A percentile compares a stretch with the other conserved stretches of the same genome.
These are phyloP conservation scores for Orcinus orca DNA, from an alignment of 2,113 vertebrate genomes.

Conservation along the genomic window DNA sequence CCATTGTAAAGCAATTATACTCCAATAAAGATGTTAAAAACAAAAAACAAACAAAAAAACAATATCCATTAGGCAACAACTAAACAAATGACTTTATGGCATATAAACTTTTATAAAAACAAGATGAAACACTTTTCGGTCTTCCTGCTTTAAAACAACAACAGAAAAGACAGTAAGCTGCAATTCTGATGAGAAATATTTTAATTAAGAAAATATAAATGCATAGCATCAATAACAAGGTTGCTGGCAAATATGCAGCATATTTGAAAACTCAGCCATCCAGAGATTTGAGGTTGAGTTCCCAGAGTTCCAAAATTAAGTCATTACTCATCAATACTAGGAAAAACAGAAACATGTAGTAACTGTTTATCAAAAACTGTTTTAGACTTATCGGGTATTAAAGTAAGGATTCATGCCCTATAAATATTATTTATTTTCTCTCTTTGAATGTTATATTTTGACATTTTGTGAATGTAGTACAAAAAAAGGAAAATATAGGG, in stretches of 20 bases:
- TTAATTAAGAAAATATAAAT: slow-evolving; percentile 38
- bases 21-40: no score
- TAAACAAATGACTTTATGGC: neutral
- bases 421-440: slow-evolving; percentile 18
- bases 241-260: neutral
- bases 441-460: neutral
- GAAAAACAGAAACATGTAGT: neutral
- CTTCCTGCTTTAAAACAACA: neutral
- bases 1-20: no score
- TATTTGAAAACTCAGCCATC: neutral
- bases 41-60: neutral
- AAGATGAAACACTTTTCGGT: neutral
- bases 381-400: neutral
- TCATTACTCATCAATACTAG: neutral
- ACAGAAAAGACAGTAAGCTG: neutral
- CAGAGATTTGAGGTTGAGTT: neutral
- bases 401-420: neutral
- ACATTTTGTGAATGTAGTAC: neutral
- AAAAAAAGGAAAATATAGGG: neutral
- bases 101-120: neutral
- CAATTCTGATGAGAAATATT: neutral
- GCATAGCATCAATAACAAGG: neutral
- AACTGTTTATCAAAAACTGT: neutral
- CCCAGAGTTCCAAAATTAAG: slow-evolving; percentile 27
- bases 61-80: neutral